Percentiles rank a stretch among this genome's conserved stretches.
phyloP scores from a whole-genome alignment of 2,888 invertebrate genomes.

The Aporophyla lueneburgensis region DNA sequence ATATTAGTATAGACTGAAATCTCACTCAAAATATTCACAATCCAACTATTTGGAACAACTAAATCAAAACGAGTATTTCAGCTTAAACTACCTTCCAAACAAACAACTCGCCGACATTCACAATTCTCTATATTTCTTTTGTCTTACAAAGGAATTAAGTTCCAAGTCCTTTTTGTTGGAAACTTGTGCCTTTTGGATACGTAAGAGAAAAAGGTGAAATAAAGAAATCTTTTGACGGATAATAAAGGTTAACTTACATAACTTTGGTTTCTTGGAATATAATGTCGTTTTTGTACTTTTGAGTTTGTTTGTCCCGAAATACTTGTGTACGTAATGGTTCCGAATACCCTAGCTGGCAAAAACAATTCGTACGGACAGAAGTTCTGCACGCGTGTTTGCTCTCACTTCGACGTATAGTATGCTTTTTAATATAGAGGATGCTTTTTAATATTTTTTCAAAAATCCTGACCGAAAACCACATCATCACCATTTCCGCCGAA shows the following conservation, averaged over 20 bases:
- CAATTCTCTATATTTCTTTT: constrained; percentile 58
- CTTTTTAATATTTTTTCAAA: too few species aligned
- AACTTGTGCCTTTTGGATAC: constrained; percentile 58
- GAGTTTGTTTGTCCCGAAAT: constrained; percentile 15
- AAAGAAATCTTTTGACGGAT: constrained; percentile 64
- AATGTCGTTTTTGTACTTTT: constrained; percentile 34
- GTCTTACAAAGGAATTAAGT: constrained; percentile 64
- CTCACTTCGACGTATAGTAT: background rate
- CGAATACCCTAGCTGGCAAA: background rate
- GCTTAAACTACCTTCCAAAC: constrained; percentile 13
- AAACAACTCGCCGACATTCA: constrained; percentile 35
- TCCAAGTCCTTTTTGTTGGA: constrained; percentile 59
- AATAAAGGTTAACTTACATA: constrained; percentile 49
- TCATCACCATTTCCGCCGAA: too few species aligned
- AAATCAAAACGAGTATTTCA: constrained; percentile 26
- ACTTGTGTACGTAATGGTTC: background rate
- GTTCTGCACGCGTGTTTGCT: background rate
- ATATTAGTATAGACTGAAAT: background rate
- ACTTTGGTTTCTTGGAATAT: constrained; percentile 48
- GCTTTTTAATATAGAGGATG: background rate
- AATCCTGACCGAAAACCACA: too few species aligned
- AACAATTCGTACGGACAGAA: background rate
- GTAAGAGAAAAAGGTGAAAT: constrained; percentile 51
- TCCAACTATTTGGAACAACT: constrained; percentile 9
- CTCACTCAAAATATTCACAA: background rate